Conservation (phyloP, 2,888 invertebrate genomes). For the Papilio protenor region DNA sequence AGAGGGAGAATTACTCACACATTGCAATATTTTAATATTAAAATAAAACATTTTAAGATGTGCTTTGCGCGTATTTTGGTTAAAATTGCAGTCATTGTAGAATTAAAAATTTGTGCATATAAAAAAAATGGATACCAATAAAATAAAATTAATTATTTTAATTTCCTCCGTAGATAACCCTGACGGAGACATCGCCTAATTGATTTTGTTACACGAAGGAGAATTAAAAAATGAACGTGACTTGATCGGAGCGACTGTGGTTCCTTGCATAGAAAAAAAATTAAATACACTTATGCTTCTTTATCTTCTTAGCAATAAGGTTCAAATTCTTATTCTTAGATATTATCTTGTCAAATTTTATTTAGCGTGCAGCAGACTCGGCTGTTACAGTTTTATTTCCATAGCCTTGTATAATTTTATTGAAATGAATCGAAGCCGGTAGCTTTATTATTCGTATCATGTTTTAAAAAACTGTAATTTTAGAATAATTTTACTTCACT, state of each 20-base stretch:
- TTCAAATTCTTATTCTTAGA: conserved; percentile 48
- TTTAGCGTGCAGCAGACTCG: conserved; percentile 48
- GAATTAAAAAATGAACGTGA: conserved; percentile 64
- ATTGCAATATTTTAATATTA: too few species aligned
- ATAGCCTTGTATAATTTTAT: conserved; percentile 71
- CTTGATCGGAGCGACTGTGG: conserved; percentile 56
- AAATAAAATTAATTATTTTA: not conserved
- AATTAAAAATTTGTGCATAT: not conserved
- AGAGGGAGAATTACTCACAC: not conserved
- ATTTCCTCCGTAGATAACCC: not conserved
- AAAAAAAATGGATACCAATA: not conserved
- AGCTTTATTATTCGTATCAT: conserved; percentile 48
- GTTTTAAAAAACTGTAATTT: conserved; percentile 25
- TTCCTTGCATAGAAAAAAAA: conserved; percentile 22
- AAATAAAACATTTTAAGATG: too few species aligned
- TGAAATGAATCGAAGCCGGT: conserved; percentile 58
- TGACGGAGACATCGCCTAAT: conserved; percentile 60
- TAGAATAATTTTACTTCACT: not conserved
- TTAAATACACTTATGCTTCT: not conserved
- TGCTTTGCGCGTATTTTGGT: too few species aligned
- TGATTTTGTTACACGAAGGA: conserved; percentile 74
- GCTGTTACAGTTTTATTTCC: conserved; percentile 64
- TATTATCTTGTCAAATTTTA: conserved; percentile 44
- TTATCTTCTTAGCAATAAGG: conserved; percentile 47
- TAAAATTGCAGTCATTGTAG: too few species aligned